A percentile compares a stretch with the other conserved stretches of the same genome.
Evolutionary conservation across 2,797 vertebrate genomes (phyloP).

Genomic region (Sebastes reedi): DNA sequence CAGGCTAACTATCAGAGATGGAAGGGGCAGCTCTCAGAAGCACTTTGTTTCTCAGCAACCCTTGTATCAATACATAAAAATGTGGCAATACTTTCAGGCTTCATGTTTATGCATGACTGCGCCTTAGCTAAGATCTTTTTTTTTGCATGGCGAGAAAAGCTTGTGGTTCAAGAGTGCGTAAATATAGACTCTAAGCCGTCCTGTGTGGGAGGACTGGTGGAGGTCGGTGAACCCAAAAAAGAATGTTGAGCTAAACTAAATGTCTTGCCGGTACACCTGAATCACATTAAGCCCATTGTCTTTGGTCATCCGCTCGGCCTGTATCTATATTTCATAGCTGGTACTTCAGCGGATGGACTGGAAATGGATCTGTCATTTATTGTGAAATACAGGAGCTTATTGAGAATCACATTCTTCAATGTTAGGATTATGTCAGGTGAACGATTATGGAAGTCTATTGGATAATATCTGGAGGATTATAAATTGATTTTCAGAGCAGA

Average conservation of each 20-base stretch:
- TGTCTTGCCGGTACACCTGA: slow-evolving; percentile 73
- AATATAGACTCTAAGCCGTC: slow-evolving; percentile 66
- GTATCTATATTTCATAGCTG: slow-evolving; percentile 81
- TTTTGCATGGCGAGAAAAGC: slow-evolving; percentile 62
- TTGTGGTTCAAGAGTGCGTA: slow-evolving; percentile 61
- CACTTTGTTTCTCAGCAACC: slow-evolving; percentile 55
- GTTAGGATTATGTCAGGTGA: slow-evolving; percentile 13
- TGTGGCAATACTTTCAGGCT: slow-evolving; percentile 60
- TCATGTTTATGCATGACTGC: slow-evolving; percentile 78
- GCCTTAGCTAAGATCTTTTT: slow-evolving; percentile 55
- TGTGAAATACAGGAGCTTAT: slow-evolving; percentile 22
- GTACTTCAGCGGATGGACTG: slow-evolving; percentile 54
- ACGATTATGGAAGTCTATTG: slow-evolving; percentile 40
- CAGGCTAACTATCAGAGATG: slow-evolving; percentile 59
- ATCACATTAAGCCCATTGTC: slow-evolving; percentile 83
- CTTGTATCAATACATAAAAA: slow-evolving; percentile 69
- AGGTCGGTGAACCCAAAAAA: slow-evolving; percentile 61
- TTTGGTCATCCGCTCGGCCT: slow-evolving; percentile 64
- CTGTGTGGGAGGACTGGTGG: slow-evolving; percentile 51
- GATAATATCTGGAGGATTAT: slow-evolving; percentile 31
- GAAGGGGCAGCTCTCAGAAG: slow-evolving; percentile 59
- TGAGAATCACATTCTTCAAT: slow-evolving; percentile 23
- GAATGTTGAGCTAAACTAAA: slow-evolving; percentile 63
- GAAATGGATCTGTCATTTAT: slow-evolving; percentile 52
- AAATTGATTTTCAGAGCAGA: not conserved